These are phyloP conservation scores for Melanotus villosus DNA, from an alignment of 2,888 invertebrate genomes.

Conservation along the genomic window DNA sequence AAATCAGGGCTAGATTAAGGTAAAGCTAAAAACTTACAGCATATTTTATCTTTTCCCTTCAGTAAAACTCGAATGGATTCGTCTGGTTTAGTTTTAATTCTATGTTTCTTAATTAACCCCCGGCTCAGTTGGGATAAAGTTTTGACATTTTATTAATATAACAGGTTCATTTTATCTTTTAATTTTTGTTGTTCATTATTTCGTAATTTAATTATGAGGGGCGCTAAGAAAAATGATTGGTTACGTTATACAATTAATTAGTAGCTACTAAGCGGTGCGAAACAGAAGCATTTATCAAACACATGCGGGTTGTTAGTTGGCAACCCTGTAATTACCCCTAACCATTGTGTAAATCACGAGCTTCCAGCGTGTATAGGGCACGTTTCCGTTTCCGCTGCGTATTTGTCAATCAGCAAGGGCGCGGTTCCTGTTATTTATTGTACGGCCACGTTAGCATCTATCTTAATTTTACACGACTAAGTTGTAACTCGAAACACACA, in stretches of 20 bases:
- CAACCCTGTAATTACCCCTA: constrained; percentile 30
- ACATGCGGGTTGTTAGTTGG: constrained; percentile 33
- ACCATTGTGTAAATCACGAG: constrained; percentile 37
- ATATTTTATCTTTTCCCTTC: constrained; percentile 4
- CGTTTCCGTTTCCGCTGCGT: constrained; percentile 35
- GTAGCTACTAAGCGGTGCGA: constrained; percentile 1
- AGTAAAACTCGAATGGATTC: neutral
- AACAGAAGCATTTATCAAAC: constrained; percentile 29
- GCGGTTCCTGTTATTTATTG: constrained; percentile 24
- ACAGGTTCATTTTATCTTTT: neutral
- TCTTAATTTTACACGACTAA: constrained; percentile 23
- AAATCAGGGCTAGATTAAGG: constrained; percentile 6
- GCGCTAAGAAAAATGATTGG: constrained; percentile 2
- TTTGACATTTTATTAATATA: neutral
- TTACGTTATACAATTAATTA: constrained; percentile 21
- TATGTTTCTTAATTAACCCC: constrained; percentile 1
- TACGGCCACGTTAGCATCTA: constrained; percentile 13
- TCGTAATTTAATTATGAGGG: neutral
- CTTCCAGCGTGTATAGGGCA: constrained; percentile 23
- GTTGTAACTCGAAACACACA: constrained; percentile 2
- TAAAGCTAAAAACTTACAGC: neutral
- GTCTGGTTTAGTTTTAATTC: neutral
- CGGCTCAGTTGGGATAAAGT: neutral
- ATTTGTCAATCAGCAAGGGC: constrained; percentile 35
- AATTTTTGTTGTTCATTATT: neutral